Conservation (phyloP, 2,797 vertebrate species). For the Danio albolineatus region DNA sequence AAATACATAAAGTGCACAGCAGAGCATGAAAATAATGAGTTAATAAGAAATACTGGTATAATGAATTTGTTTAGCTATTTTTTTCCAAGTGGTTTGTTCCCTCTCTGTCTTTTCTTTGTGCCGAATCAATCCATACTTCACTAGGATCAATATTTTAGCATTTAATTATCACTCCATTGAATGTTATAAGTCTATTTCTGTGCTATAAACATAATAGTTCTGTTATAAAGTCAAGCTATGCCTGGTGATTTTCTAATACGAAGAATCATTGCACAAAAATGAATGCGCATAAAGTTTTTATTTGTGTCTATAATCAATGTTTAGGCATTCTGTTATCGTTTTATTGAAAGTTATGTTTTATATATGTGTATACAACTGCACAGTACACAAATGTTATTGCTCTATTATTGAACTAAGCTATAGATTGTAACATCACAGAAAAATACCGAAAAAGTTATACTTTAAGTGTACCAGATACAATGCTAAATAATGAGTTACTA, state of each 20-base stretch:
- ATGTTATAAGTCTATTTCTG: conserved; percentile 54
- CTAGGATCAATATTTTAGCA: conserved; percentile 57
- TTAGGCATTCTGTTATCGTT: conserved; percentile 52
- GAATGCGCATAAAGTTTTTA: no score
- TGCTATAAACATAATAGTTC: conserved; percentile 32
- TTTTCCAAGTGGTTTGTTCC: not conserved
- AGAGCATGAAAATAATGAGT: not conserved
- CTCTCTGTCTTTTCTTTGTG: not conserved
- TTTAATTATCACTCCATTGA: conserved; percentile 49
- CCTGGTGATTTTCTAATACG: no score
- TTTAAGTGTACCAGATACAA: not conserved
- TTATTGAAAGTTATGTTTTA: conserved; percentile 42
- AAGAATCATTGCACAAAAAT: no score
- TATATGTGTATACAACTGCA: conserved; percentile 29
- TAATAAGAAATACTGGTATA: no score
- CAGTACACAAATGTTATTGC: conserved; percentile 43
- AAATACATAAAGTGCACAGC: not conserved
- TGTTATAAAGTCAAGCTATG: no score
- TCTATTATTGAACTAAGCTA: conserved; percentile 12
- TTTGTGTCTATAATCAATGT: conserved; percentile 51
- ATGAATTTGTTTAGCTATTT: no score
- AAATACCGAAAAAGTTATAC: not conserved
- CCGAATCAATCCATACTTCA: conserved; percentile 38
- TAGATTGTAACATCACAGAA: not conserved
- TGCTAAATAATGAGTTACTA: not conserved